Evolutionary conservation across 1,140 invertebrate genomes (phyloP).

Genomic region (Drosophila sulfurigaster): DNA sequence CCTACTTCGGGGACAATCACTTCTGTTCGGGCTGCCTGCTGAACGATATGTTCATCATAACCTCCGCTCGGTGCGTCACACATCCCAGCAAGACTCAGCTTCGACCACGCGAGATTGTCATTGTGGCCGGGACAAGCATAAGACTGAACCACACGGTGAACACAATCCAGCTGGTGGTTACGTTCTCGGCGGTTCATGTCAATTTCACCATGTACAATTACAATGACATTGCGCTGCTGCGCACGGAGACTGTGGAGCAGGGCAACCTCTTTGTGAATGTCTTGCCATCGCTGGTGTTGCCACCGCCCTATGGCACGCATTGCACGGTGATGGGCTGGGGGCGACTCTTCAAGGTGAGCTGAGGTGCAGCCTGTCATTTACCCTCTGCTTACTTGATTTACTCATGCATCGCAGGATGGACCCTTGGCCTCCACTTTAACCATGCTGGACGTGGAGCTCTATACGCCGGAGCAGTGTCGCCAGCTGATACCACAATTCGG

Average conservation of each 20-base stretch:
- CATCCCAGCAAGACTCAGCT: neutral
- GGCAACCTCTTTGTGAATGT: neutral
- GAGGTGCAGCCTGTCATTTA: neutral
- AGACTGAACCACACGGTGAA: neutral
- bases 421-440: neutral
- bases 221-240: conserved; percentile 13
- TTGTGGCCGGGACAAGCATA: neutral
- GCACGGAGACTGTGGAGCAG: neutral
- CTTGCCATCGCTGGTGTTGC: neutral
- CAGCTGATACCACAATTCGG: conserved; percentile 1
- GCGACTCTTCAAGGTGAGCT: neutral
- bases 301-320: neutral
- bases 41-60: conserved; percentile 3
- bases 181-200: neutral
- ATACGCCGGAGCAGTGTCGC: neutral
- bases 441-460: neutral
- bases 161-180: neutral
- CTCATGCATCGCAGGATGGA: neutral
- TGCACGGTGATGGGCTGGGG: conserved; percentile 10
- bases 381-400: neutral
- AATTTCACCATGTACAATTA: conserved; percentile 9
- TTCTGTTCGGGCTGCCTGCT: neutral
- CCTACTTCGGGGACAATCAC: conserved; percentile 1
- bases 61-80: neutral
- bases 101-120: neutral